Conservation (phyloP, 2,888 invertebrate species). For the Leptinotarsa peninsularis region DNA sequence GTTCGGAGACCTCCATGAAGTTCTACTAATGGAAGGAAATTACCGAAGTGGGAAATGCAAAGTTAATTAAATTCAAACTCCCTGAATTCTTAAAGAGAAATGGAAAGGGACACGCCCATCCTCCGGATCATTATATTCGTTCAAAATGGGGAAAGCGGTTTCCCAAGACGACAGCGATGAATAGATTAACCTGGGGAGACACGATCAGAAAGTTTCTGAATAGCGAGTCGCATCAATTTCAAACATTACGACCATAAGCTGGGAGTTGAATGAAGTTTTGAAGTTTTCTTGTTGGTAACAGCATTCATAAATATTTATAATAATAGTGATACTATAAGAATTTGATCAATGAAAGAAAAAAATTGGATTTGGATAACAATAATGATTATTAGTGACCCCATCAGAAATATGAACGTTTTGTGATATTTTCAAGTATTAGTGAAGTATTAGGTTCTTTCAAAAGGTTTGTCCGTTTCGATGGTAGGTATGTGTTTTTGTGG, state of each 20-base stretch:
- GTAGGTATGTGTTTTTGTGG: no score
- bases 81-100: not conserved
- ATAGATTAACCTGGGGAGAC: not conserved
- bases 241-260: not conserved
- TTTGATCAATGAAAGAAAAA: no score
- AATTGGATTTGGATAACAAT: no score
- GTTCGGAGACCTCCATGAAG: not conserved
- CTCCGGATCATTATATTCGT: not conserved
- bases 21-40: not conserved
- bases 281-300: no score
- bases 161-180: conserved; percentile 5
- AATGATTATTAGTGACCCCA: no score
- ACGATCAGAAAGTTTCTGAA: not conserved
- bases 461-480: no score
- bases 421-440: no score
- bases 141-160: not conserved
- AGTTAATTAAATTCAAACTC: not conserved
- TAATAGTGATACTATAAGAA: no score
- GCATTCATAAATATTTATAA: no score
- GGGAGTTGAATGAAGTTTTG: no score
- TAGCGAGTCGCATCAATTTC: not conserved
- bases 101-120: conserved; percentile 1
- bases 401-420: no score
- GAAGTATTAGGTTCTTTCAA: no score
- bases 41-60: not conserved